Evolutionary conservation across 2,797 vertebrate species (phyloP).

Genomic region (Neostethus bicornis): DNA sequence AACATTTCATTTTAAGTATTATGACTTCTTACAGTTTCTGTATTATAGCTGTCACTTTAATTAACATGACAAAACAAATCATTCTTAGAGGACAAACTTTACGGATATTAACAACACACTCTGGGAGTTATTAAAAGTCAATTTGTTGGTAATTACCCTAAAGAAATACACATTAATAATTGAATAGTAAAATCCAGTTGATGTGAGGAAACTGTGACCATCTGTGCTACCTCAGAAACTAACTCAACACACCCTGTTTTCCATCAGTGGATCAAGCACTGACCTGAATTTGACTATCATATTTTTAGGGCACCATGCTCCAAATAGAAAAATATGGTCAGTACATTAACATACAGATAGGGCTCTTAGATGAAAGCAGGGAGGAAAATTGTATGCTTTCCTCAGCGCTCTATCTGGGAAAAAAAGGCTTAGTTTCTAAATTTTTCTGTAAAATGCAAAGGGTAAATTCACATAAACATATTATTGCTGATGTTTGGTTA

Average conservation of each 20-base stretch:
- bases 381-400: slow-evolving; percentile 1
- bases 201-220: slow-evolving; percentile 1
- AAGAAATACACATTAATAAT: background rate
- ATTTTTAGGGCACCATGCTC: slow-evolving; percentile 48
- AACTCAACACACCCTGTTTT: slow-evolving; percentile 25
- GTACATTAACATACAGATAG: slow-evolving; percentile 22
- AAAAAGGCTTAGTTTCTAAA: background rate
- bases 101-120: background rate
- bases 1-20: slow-evolving; percentile 9
- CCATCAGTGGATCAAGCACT: slow-evolving; percentile 38
- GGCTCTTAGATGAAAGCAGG: slow-evolving; percentile 7
- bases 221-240: slow-evolving; percentile 28
- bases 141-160: background rate
- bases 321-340: slow-evolving; percentile 38
- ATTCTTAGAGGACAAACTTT: slow-evolving; percentile 1
- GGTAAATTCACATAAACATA: background rate
- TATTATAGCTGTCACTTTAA: slow-evolving; percentile 7
- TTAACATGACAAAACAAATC: background rate
- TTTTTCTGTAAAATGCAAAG: background rate
- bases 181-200: background rate
- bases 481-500: background rate
- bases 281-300: slow-evolving; percentile 45
- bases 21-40: slow-evolving; percentile 1
- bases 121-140: background rate
- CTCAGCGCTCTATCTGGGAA: background rate